Evolutionary conservation across 37 sponge, comb jelly and placozoan genomes (phyloP), one percentile per base, ranked within the genome.

Genomic region (Theonella swinhoei): DNA sequence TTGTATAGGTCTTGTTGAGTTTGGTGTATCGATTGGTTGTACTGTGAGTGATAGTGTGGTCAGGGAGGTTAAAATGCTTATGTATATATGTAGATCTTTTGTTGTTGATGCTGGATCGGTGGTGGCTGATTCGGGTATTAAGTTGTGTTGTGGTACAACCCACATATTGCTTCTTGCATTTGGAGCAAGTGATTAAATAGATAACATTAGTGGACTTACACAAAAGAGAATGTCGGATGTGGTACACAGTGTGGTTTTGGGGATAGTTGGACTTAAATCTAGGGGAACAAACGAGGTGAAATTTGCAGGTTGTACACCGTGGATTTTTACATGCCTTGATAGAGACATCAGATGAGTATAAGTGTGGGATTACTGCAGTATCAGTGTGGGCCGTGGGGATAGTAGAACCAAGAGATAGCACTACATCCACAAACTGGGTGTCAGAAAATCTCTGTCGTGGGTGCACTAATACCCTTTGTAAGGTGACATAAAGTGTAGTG

Each of bases 161-260:
- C 2, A 81, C 82, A 54, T 81, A 81, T 58, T 81, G 82, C 40
- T 81, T 81, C 26, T 71, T 42, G 62, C 82, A 81, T 80, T 80
- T 80, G 23, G 41, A 39, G 54, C 80, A 80, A 17, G 80, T 80
- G 25, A 80, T 80, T 7, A 81, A 70, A 54, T 81, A 81, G 61
- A 81, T 54, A 24, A 81, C 11, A 31, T 81, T 81, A 1, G 59
- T 2, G 40, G 82, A 81, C 2, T 34, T 58, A 54, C 82, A 81
- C 8, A 62, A 29, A 38, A 81, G 70, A 22, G 73, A 71, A 28
- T 71, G 73, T 70, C 72, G 68, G 2, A 81, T 70, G 2, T 34
- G 70, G 38, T 70, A 71, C 1, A 24, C 1, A 24, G 5, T 24
- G 68, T 31, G 23, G 19, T 34, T 72, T 19, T 34, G 9, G 71